Evolutionary conservation across 37 sponge, comb jelly and placozoan species (phyloP).

Genomic region (Lycopodina hypogea): DNA sequence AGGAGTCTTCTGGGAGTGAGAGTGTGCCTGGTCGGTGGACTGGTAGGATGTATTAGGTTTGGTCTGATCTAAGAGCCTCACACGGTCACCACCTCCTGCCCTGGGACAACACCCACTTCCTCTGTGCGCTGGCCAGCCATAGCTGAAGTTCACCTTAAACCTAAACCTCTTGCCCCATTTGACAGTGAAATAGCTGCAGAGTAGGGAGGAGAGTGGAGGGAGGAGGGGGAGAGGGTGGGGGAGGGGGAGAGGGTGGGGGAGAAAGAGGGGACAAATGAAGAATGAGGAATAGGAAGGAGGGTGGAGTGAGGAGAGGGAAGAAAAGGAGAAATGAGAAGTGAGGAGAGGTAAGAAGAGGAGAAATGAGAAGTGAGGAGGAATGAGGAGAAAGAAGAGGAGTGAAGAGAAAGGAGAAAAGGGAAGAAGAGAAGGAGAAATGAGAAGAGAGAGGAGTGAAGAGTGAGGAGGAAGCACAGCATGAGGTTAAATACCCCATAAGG

Average conservation of each 20-base stretch:
- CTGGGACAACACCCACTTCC: too few relatives aligned
- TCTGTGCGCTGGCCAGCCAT: not conserved
- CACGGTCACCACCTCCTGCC: too few relatives aligned
- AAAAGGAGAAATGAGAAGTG: not conserved
- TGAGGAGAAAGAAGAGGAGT: not conserved
- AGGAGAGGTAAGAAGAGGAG: too few relatives aligned
- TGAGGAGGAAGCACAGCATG: not conserved
- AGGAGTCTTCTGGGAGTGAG: not conserved
- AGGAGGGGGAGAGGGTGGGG: not conserved
- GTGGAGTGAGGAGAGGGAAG: not conserved
- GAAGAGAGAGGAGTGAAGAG: not conserved
- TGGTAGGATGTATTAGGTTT: too few relatives aligned
- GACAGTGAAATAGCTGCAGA: not conserved
- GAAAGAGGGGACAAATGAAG: not conserved
- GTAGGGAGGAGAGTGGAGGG: too few relatives aligned
- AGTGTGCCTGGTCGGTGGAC: too few relatives aligned
- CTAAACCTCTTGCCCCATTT: not conserved
- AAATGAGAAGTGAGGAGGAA: not conserved
- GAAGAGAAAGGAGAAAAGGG: not conserved
- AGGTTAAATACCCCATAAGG: not conserved
- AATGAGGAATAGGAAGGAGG: not conserved
- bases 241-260: not conserved
- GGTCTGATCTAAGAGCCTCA: too few relatives aligned
- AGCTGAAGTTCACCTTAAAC: not conserved
- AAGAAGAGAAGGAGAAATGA: not conserved